Evolutionary conservation across 1,140 invertebrate species (phyloP).

Genomic region (Penaeus japonicus): DNA sequence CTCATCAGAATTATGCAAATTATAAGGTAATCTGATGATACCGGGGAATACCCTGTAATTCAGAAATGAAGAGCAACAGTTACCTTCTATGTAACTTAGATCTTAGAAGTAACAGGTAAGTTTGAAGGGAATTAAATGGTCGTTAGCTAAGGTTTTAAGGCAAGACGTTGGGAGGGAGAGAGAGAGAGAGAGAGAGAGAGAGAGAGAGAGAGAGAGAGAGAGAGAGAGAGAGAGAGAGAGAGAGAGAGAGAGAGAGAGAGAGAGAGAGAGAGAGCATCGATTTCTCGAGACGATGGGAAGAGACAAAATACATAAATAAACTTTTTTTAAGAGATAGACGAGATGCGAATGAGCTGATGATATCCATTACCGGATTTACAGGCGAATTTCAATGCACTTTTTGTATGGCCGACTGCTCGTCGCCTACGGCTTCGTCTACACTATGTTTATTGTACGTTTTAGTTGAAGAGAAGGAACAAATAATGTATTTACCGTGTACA

Average conservation of each 20-base stretch:
- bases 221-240: conserved; percentile 32
- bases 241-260: conserved; percentile 18
- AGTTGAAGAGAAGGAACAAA: conserved; percentile 32
- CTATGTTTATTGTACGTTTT: conserved; percentile 24
- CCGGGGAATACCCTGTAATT: too few species aligned
- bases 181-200: conserved; percentile 34
- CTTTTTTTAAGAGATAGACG: background rate
- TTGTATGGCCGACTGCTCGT: background rate
- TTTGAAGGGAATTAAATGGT: too few species aligned
- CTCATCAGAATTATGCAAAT: too few species aligned
- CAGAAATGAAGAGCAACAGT: too few species aligned
- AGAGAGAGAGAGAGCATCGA: background rate
- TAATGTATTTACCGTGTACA: conserved; percentile 34
- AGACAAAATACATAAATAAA: background rate
- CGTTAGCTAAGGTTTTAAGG: too few species aligned
- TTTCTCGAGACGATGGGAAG: too few species aligned
- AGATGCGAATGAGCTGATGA: background rate
- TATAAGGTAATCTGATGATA: too few species aligned
- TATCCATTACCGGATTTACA: background rate
- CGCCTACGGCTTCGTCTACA: background rate
- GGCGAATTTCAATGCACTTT: background rate
- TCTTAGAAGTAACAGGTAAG: too few species aligned
- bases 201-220: conserved; percentile 44
- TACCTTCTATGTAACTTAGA: too few species aligned
- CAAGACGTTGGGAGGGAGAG: background rate